These are phyloP conservation scores for Microcebus tavaratra DNA, from an alignment of 2,113 vertebrate species.

Conservation along the genomic window DNA sequence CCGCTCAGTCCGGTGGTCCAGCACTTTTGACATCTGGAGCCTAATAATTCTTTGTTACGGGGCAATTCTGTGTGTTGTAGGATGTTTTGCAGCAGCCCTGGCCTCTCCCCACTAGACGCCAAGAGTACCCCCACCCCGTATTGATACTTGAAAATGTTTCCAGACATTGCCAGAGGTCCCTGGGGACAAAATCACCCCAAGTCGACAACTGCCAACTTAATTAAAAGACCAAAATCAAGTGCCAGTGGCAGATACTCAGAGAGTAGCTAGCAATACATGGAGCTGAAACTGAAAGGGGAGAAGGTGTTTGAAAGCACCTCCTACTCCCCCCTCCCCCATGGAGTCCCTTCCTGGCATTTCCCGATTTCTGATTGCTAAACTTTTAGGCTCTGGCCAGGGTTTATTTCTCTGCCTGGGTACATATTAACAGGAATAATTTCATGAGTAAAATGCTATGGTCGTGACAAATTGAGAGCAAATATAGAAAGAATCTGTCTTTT, in stretches of 20 bases:
- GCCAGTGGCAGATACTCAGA: not conserved
- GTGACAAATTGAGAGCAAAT: slow-evolving; percentile 42
- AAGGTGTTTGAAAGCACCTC: not conserved
- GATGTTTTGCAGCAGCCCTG: not conserved
- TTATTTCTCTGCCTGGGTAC: not conserved
- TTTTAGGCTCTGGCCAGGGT: not conserved
- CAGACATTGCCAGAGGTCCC: not conserved
- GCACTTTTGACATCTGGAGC: not conserved
- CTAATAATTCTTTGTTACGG: not conserved
- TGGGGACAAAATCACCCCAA: not conserved
- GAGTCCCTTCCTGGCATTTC: no score
- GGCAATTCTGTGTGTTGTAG: no score
- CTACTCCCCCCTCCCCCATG: no score
- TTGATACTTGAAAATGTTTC: not conserved
- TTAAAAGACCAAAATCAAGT: not conserved
- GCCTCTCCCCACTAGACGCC: not conserved
- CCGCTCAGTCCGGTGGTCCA: not conserved
- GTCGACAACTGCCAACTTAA: not conserved
- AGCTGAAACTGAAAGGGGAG: not conserved
- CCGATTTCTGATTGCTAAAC: not conserved
- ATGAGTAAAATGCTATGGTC: not conserved
- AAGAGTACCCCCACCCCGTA: fast-evolving
- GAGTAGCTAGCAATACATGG: not conserved
- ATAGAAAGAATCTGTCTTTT: slow-evolving; percentile 51
- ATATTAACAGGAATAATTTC: not conserved